A percentile compares a stretch with the other conserved stretches of the same genome.
phyloP scores from a whole-genome alignment of 2,797 vertebrate genomes.

The Emys orbicularis region DNA sequence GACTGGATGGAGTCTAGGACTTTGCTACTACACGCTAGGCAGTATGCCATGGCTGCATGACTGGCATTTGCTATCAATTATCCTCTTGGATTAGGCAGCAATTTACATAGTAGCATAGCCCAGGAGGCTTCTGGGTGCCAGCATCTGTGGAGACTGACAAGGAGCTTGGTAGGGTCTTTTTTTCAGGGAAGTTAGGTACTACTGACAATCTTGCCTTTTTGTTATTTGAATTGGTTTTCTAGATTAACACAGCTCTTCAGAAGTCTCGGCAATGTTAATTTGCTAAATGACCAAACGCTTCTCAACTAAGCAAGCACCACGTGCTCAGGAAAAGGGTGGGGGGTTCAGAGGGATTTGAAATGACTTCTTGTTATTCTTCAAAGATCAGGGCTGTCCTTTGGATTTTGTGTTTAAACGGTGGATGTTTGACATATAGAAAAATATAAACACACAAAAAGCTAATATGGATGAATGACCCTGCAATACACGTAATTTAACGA shows the following conservation, averaged over 20 bases:
- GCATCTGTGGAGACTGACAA: not conserved
- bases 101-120: not conserved
- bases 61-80: fast-evolving
- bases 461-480: slow-evolving; percentile 12
- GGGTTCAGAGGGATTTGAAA: slow-evolving; percentile 69
- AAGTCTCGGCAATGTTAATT: slow-evolving; percentile 47
- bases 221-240: slow-evolving; percentile 65
- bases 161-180: not conserved
- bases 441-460: not conserved
- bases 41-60: not conserved
- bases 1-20: not conserved
- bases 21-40: not conserved
- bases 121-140: not conserved
- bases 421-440: not conserved
- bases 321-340: slow-evolving; percentile 44
- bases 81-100: not conserved
- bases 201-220: slow-evolving; percentile 42
- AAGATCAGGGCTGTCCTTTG: slow-evolving; percentile 60
- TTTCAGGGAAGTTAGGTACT: not conserved
- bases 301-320: slow-evolving; percentile 68
- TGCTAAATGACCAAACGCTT: slow-evolving; percentile 74
- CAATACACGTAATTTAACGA: slow-evolving; percentile 1
- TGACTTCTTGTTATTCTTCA: slow-evolving; percentile 50
- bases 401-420: slow-evolving; percentile 56
- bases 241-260: slow-evolving; percentile 56